Conservation (phyloP, 1,140 invertebrate species). For the Macrostomum lignano region DNA sequence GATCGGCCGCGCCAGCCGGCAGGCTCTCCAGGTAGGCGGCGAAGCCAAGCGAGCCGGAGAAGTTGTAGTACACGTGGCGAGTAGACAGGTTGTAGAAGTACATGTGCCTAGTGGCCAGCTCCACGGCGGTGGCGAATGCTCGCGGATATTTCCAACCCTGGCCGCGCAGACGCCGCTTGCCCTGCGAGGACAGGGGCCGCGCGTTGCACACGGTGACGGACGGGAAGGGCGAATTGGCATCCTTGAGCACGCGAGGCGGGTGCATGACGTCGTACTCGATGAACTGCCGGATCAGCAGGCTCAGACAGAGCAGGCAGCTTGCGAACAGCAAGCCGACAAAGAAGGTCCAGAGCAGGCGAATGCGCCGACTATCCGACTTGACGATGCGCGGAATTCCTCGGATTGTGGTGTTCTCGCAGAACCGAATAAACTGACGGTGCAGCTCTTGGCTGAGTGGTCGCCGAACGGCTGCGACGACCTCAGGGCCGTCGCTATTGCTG, state of each 20-base stretch:
- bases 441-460: too few species aligned
- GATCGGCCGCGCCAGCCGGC: not conserved
- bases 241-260: not conserved
- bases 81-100: not conserved
- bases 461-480: too few species aligned
- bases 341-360: not conserved
- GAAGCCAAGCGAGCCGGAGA: not conserved
- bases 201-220: not conserved
- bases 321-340: not conserved
- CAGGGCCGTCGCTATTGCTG: too few species aligned
- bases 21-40: slow-evolving; percentile 1
- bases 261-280: slow-evolving; percentile 1
- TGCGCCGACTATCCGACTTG: not conserved
- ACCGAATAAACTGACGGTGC: slow-evolving; percentile 1
- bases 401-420: slow-evolving; percentile 1
- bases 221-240: slow-evolving; percentile 3
- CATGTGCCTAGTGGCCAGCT: too few species aligned
- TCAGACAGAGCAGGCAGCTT: not conserved
- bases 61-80: not conserved
- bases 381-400: slow-evolving; percentile 1
- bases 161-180: not conserved
- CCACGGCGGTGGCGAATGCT: not conserved
- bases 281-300: not conserved
- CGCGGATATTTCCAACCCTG: not conserved
- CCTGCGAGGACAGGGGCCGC: not conserved